Conservation (phyloP, 2,888 invertebrate genomes). For the Nezara viridula region DNA sequence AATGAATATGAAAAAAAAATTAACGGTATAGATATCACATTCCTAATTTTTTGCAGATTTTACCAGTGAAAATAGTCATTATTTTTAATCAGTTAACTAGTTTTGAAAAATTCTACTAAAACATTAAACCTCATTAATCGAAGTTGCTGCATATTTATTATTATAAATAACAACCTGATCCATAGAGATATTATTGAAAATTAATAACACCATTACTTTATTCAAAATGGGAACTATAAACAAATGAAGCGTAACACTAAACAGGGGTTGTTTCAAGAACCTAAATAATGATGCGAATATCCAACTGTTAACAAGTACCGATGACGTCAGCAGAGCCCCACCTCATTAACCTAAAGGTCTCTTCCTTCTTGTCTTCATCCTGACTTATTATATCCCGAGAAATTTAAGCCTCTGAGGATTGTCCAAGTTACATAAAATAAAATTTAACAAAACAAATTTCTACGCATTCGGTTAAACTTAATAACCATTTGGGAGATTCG, state of each 20-base stretch:
- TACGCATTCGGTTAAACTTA: not conserved
- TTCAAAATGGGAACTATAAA: not conserved
- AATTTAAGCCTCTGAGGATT: not conserved
- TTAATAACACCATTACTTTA: not conserved
- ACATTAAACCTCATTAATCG: too few relatives aligned
- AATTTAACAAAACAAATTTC: not conserved
- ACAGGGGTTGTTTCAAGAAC: not conserved
- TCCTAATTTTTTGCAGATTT: too few relatives aligned
- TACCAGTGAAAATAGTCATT: too few relatives aligned
- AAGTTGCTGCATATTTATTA: not conserved
- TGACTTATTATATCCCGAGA: not conserved
- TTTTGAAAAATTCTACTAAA: too few relatives aligned
- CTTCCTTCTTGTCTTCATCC: not conserved
- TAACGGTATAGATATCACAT: too few relatives aligned
- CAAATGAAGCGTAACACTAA: constrained; percentile 7
- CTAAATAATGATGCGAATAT: constrained; percentile 21
- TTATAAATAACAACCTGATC: not conserved
- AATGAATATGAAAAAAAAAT: too few relatives aligned
- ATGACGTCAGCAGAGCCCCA: constrained; percentile 6
- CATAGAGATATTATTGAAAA: not conserved
- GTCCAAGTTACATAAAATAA: not conserved
- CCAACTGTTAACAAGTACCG: constrained; percentile 27
- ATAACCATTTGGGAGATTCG: not conserved
- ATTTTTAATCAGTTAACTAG: too few relatives aligned
- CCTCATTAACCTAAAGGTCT: constrained; percentile 24